phyloP scores from a whole-genome alignment of 2,113 vertebrate genomes.

The Salvelinus alpinus region DNA sequence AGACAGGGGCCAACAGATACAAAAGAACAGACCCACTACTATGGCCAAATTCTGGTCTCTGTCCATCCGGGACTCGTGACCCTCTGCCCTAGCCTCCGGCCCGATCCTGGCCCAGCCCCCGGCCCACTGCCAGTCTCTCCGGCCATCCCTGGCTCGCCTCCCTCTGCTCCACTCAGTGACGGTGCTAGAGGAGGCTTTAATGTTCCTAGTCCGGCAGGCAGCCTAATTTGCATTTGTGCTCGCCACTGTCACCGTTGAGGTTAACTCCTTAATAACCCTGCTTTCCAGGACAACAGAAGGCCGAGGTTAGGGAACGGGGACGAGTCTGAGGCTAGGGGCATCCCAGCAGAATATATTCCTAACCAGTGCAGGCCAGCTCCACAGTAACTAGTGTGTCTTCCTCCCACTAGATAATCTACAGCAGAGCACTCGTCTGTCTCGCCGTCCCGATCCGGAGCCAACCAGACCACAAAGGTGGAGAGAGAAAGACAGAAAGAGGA shows the following conservation, averaged over 20 bases:
- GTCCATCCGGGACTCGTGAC: slow-evolving; percentile 40
- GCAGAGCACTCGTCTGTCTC: no score
- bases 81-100: slow-evolving; percentile 15
- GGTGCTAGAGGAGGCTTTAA: slow-evolving; percentile 58
- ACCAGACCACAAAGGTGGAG: no score
- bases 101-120: neutral
- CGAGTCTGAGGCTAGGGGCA: no score
- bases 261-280: slow-evolving; percentile 79
- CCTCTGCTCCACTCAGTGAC: slow-evolving; percentile 38
- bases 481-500: no score
- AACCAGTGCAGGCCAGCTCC: neutral
- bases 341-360: neutral
- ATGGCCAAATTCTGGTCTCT: slow-evolving; percentile 50
- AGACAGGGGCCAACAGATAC: slow-evolving; percentile 56
- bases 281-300: slow-evolving; percentile 47
- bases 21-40: slow-evolving; percentile 16
- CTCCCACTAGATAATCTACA: no score
- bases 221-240: slow-evolving; percentile 83
- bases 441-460: no score
- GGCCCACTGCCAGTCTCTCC: no score
- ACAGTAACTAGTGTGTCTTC: no score
- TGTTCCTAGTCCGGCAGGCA: slow-evolving; percentile 80
- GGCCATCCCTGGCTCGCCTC: neutral
- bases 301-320: no score
- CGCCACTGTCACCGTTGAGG: slow-evolving; percentile 78